Evolutionary conservation across 2,888 invertebrate genomes (phyloP), one percentile per base, ranked within the genome.

Genomic region (Melikaiella ostensackeni): DNA sequence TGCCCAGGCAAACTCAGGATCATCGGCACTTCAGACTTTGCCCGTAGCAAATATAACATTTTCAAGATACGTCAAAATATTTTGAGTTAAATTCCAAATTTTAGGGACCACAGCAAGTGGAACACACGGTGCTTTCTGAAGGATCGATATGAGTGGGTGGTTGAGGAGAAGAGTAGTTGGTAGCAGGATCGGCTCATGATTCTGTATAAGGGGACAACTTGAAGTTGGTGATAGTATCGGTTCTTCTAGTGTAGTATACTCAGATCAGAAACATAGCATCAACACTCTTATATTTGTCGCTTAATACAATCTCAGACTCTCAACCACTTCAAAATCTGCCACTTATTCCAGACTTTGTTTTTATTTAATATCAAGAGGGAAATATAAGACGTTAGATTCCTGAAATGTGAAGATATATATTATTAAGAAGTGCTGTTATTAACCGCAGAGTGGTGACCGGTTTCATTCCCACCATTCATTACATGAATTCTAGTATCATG

Each of bases 111-210:
- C 78, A 76, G 84, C 84, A 85, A 86, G 81, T 84, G 82, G 84
- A 85, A 86, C 84, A 81, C 84, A 83, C 80, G 81, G 70, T 80
- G 83, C 82, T 82, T 85, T 82, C 83, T 82, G 82, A 82, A 85
- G 85, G 88, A 88, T 88, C 88, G 88, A 88, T 88, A 88, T 83
- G 61, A 59, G 74, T 73, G 74, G 81, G 80, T 74, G 80, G 77
- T n/a, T 75, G 78, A 78, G 77, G 78, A 63, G 81, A 62, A 35
- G 66, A 59, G 79, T 33, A 66, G 62, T 16, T 42, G 74, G 38
- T 59, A 16, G 64, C 75, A 77, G 80, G 77, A 77, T 79, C 74
- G 38, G 77, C 73, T 66, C 62, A 77, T 75, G 79, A 77, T 74
- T 75, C 59, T 46, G 50, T n/a, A 61, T 59, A 46, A 75, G 74